These are phyloP conservation scores for Hirtodrosophila cameraria DNA, from an alignment of 2,888 invertebrate genomes.

Conservation along the genomic window DNA sequence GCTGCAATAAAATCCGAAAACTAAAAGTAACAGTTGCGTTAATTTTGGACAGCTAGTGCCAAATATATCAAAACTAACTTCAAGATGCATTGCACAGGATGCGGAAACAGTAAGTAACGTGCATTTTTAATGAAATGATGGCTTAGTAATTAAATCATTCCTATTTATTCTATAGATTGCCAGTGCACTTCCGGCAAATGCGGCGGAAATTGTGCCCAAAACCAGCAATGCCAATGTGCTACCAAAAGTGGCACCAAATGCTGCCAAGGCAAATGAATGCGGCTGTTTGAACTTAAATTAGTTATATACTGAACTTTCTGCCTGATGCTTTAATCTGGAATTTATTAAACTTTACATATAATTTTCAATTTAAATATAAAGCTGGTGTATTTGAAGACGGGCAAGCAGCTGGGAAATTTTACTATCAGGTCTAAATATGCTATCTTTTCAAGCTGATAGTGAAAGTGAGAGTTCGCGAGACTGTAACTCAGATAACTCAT, in stretches of 20 bases:
- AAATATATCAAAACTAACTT: background rate
- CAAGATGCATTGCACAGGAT: conserved; percentile 78
- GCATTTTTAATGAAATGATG: background rate
- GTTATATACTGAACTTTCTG: conserved; percentile 12
- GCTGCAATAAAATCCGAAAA: conserved; percentile 6
- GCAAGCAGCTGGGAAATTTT: no score
- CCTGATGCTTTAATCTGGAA: conserved; percentile 25
- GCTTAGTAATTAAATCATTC: conserved; percentile 9
- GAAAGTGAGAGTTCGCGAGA: no score
- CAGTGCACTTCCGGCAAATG: conserved; percentile 76
- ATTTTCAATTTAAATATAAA: background rate
- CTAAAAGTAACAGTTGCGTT: conserved; percentile 10
- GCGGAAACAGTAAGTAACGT: conserved; percentile 68
- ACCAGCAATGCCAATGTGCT: conserved; percentile 72
- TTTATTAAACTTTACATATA: conserved; percentile 16
- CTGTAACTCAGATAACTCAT: no score
- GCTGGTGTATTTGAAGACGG: background rate
- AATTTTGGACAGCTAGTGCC: background rate
- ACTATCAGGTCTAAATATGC: no score
- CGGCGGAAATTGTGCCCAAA: conserved; percentile 72
- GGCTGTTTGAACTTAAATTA: background rate
- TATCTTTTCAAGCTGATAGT: no score
- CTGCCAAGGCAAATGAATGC: conserved; percentile 50
- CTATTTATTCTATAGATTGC: conserved; percentile 63
- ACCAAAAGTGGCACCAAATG: conserved; percentile 65